Evolutionary conservation across 2,888 invertebrate species (phyloP).

Genomic region (Spatulosminthurus flaviceps): DNA sequence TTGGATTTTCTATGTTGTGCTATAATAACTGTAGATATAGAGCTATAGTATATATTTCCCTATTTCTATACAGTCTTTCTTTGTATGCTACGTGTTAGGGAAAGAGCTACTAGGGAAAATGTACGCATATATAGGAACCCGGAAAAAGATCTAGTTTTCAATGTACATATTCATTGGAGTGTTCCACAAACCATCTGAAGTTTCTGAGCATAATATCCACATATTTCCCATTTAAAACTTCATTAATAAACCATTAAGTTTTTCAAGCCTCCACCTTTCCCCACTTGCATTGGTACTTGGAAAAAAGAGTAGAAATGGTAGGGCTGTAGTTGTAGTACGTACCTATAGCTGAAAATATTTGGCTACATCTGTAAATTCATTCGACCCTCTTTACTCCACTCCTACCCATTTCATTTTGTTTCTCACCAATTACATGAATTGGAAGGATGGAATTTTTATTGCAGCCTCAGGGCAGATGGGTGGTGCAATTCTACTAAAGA

Average conservation of each 20-base stretch:
- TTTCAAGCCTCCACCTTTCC: slow-evolving; percentile 8
- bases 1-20: too few relatives aligned
- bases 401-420: slow-evolving; percentile 5
- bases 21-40: too few relatives aligned
- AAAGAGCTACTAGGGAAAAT: too few relatives aligned
- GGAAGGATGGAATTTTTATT: neutral
- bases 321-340: neutral
- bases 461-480: neutral
- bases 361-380: neutral
- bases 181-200: slow-evolving; percentile 1
- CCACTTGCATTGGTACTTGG: too few relatives aligned
- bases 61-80: too few relatives aligned
- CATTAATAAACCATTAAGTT: slow-evolving; percentile 35
- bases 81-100: too few relatives aligned
- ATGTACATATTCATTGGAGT: too few relatives aligned
- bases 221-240: slow-evolving; percentile 33
- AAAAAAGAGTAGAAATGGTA: too few relatives aligned
- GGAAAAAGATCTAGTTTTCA: too few relatives aligned
- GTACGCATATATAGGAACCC: too few relatives aligned
- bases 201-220: slow-evolving; percentile 24
- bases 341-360: neutral
- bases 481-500: neutral
- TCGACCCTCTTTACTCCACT: neutral
- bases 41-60: too few relatives aligned
- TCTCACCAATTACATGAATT: slow-evolving; percentile 14